A percentile compares a stretch with the other conserved stretches of the same genome.
These are phyloP conservation scores for Knipowitschia caucasica DNA, from an alignment of 2,797 vertebrate genomes.

Conservation along the genomic window DNA sequence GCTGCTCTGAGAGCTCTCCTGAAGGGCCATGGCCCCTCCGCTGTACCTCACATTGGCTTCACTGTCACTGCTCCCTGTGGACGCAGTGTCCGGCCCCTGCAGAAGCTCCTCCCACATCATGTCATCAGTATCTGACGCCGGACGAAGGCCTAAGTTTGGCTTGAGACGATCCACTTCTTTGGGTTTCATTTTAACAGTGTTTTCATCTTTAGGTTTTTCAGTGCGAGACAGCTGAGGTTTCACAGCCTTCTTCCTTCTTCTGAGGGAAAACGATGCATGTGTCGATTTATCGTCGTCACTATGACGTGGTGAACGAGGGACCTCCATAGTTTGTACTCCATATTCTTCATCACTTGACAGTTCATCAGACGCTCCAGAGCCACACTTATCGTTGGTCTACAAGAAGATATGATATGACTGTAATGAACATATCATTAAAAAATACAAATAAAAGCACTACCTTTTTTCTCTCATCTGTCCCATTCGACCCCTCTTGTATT, in stretches of 20 bases:
- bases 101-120: slow-evolving; percentile 95
- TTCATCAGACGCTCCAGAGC: slow-evolving; percentile 82
- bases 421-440: too few species aligned
- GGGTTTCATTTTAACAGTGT: slow-evolving; percentile 32
- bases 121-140: slow-evolving; percentile 93
- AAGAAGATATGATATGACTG: background rate
- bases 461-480: slow-evolving; percentile 75
- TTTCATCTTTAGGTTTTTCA: slow-evolving; percentile 44
- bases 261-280: slow-evolving; percentile 63
- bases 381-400: slow-evolving; percentile 69
- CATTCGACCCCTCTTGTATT: slow-evolving; percentile 67
- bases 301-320: slow-evolving; percentile 26
- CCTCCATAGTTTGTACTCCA: slow-evolving; percentile 53
- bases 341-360: slow-evolving; percentile 90
- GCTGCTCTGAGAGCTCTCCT: slow-evolving; percentile 66
- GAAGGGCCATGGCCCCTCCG: slow-evolving; percentile 51
- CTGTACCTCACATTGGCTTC: slow-evolving; percentile 77
- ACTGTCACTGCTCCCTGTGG: slow-evolving; percentile 86
- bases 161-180: slow-evolving; percentile 66
- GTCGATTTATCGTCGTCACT: slow-evolving; percentile 58
- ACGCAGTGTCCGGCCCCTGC: slow-evolving; percentile 87
- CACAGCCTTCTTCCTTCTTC: slow-evolving; percentile 63
- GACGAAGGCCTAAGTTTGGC: slow-evolving; percentile 79
- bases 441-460: background rate
- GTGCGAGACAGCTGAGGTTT: slow-evolving; percentile 47